Percentiles rank a stretch among this genome's conserved stretches.
Conservation (phyloP, 2,797 vertebrate species). For the Mastacembelus armatus region DNA sequence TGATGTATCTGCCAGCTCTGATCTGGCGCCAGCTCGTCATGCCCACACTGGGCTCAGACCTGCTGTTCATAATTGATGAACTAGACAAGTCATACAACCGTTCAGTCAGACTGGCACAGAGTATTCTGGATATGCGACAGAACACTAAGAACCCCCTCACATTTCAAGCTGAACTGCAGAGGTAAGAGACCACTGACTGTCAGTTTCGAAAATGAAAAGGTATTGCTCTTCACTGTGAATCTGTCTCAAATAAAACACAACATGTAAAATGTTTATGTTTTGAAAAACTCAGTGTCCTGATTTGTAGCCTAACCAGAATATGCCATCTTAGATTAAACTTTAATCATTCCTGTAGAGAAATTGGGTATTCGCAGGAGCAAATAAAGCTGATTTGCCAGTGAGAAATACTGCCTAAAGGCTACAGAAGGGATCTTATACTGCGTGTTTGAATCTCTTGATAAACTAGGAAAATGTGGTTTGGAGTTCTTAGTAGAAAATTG, state of each 20-base stretch:
- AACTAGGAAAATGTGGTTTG: neutral
- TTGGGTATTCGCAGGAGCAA: constrained; percentile 7
- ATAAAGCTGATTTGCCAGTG: neutral
- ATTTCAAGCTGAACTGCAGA: constrained; percentile 93
- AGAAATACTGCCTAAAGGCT: neutral
- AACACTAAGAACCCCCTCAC: constrained; percentile 84
- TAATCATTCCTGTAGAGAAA: constrained; percentile 1
- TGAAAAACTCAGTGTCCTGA: neutral
- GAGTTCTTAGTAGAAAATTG: too few species aligned
- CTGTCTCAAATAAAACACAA: neutral
- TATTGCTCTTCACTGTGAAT: neutral
- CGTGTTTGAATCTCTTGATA: constrained; percentile 8
- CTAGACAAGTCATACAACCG: constrained; percentile 98
- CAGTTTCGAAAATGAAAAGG: constrained; percentile 7
- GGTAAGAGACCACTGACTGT: constrained; percentile 78
- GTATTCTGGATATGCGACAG: constrained; percentile 90
- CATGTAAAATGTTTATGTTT: neutral
- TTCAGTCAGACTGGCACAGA: constrained; percentile 93
- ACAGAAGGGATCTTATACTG: neutral
- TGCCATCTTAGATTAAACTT: constrained; percentile 5
- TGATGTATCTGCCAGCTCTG: constrained; percentile 93
- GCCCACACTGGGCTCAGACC: constrained; percentile 89
- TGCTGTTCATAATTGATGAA: constrained; percentile 95
- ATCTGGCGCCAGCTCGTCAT: constrained; percentile 91
- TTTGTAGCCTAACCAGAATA: constrained; percentile 1